Percentiles rank a stretch among this genome's conserved stretches.
Evolutionary conservation across 1,140 invertebrate species (phyloP).

Genomic region (Tribolium castaneum): DNA sequence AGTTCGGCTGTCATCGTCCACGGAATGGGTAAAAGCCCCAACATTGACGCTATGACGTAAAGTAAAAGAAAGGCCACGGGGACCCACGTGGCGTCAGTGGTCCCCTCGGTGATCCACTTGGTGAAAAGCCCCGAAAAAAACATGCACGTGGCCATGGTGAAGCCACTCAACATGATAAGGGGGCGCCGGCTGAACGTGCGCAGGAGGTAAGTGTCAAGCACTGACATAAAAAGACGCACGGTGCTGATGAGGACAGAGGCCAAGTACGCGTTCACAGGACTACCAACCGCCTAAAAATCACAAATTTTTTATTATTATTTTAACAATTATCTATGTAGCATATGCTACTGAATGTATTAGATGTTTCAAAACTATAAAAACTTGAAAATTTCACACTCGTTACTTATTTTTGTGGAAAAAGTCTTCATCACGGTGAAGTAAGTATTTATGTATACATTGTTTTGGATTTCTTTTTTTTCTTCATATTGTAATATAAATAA

Average conservation of each 20-base stretch:
- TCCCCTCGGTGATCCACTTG: slow-evolving; percentile 60
- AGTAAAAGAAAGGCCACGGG: slow-evolving; percentile 49
- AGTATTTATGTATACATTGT: too few relatives aligned
- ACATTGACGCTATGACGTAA: slow-evolving; percentile 68
- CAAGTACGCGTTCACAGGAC: slow-evolving; percentile 59
- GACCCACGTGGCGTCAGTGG: slow-evolving; percentile 48
- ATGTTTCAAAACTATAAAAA: too few relatives aligned
- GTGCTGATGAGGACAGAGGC: slow-evolving; percentile 73
- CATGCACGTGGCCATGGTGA: slow-evolving; percentile 69
- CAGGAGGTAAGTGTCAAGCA: slow-evolving; percentile 68
- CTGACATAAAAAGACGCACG: slow-evolving; percentile 72
- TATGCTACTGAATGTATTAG: too few relatives aligned
- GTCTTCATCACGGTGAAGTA: too few relatives aligned
- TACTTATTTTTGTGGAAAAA: too few relatives aligned
- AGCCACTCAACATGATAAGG: slow-evolving; percentile 66
- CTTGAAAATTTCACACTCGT: too few relatives aligned
- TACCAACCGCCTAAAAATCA: slow-evolving; percentile 49
- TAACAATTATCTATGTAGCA: too few relatives aligned
- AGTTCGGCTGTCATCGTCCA: slow-evolving; percentile 76
- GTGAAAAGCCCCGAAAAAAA: slow-evolving; percentile 67
- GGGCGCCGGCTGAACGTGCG: slow-evolving; percentile 66
- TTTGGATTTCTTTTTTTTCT: too few relatives aligned
- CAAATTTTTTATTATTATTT: too few relatives aligned
- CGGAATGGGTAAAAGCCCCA: slow-evolving; percentile 71
- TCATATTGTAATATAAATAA: too few relatives aligned